A percentile compares a stretch with the other conserved stretches of the same genome.
Conservation (phyloP, 2,797 vertebrate species). For the Platalea minor region DNA sequence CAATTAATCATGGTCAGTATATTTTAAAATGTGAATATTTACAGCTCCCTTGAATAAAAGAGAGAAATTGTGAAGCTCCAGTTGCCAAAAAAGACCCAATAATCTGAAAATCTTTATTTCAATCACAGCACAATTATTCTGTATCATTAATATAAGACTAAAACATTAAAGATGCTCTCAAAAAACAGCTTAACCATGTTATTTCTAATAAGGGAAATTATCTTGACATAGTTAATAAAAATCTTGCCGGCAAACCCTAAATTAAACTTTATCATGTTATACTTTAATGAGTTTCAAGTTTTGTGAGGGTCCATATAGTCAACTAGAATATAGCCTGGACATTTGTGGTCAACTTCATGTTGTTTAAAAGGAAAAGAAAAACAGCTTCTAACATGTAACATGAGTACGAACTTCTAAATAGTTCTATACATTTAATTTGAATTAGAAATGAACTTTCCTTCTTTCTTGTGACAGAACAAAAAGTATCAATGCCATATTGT, state of each 20-base stretch:
- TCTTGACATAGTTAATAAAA: not conserved
- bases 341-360: not conserved
- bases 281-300: not conserved
- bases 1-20: not conserved
- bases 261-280: not conserved
- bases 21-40: not conserved
- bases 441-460: not conserved
- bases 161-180: not conserved
- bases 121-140: not conserved
- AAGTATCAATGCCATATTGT: not conserved
- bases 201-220: not conserved
- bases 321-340: not conserved
- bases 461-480: not conserved
- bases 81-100: not conserved
- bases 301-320: not conserved
- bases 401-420: not conserved
- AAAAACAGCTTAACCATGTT: not conserved
- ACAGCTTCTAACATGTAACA: not conserved
- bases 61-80: not conserved
- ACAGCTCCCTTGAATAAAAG: not conserved
- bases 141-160: not conserved
- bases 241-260: not conserved
- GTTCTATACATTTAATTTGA: not conserved
- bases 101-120: not conserved
- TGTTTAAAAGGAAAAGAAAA: not conserved